A percentile compares a stretch with the other conserved stretches of the same genome.
Evolutionary conservation across 2,113 vertebrate genomes (phyloP).

Genomic region (Poeciliopsis turrubarensis): DNA sequence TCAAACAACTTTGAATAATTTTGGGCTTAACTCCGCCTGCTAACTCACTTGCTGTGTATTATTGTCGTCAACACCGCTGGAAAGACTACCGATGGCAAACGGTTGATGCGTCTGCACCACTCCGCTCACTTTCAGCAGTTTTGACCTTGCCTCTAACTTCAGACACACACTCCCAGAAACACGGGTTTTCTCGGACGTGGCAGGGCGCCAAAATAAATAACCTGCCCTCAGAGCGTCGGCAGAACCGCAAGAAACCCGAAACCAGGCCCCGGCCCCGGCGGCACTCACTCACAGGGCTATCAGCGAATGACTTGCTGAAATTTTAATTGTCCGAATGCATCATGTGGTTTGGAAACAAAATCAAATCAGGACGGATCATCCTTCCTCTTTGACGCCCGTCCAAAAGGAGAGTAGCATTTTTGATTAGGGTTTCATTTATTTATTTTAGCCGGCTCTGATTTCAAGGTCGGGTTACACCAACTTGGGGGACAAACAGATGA

Average conservation of each 20-base stretch:
- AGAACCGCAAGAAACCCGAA: constrained; percentile 83
- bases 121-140: constrained; percentile 50
- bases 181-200: constrained; percentile 65
- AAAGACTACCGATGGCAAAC: no score
- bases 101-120: neutral
- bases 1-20: no score
- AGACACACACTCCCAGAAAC: constrained; percentile 74
- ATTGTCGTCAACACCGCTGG: no score
- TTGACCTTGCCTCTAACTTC: constrained; percentile 72
- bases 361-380: constrained; percentile 77
- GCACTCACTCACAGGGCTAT: constrained; percentile 76
- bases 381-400: constrained; percentile 74
- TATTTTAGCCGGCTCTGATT: constrained; percentile 77
- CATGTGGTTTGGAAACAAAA: constrained; percentile 82
- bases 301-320: constrained; percentile 85
- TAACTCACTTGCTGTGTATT: no score
- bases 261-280: constrained; percentile 66
- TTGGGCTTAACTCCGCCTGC: no score
- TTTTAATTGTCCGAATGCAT: constrained; percentile 87
- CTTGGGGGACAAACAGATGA: constrained; percentile 77
- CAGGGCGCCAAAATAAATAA: constrained; percentile 75
- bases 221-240: constrained; percentile 76
- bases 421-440: constrained; percentile 79
- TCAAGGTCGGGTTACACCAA: constrained; percentile 75
- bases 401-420: constrained; percentile 72